Evolutionary conservation across 2,888 invertebrate genomes (phyloP), one percentile per base, ranked within the genome.

Genomic region (Drosophila leonis): DNA sequence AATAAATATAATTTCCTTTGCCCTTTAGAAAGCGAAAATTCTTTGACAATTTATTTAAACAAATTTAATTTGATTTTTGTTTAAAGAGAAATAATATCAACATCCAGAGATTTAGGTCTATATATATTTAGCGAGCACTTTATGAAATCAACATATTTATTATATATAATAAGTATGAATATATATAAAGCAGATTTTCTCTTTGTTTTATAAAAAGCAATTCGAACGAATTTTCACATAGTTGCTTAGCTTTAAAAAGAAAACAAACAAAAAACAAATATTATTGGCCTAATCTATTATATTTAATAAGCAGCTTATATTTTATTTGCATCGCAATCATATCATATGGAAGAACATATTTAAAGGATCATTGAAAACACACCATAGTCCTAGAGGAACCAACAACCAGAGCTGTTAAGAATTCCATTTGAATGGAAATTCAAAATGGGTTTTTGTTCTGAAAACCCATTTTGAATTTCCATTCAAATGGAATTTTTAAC

Each of bases 211-310:
- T 57, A 49, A 49, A 63, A 68, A 65, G 63, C 69, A 61, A 75
- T 78, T 78, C n/a, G 44, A 85, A 82, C 85, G 83, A 83, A 83
- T 85, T 83, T 83, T 85, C 69, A 72, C 63, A 72, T 80, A 85
- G 83, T 72, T 78, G 72, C 73, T 84, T 82, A 80, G 80, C 75
- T 68, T 63, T 18, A 31, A 49, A 12, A n/a, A 31, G 65, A 4
- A 13, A n/a, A n/a, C n/a, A 6, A 42, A 4, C 4, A n/a, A n/a
- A 18, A 39, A 15, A 37, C 2, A 44, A 24, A 44, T 42, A 72
- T 31, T 65, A 70, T 72, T 66, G 51, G 64, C 59, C 68, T 54
- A 51, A 77, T 44, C 68, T 65, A 68, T 65, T 66, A 72, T 80
- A 82, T 78, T 68, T 71, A 44, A 72, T 69, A 80, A 70, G 61